Evolutionary conservation across 1,140 invertebrate species (phyloP), one percentile per base, ranked within the genome.

Genomic region (Papilio xuthus): DNA sequence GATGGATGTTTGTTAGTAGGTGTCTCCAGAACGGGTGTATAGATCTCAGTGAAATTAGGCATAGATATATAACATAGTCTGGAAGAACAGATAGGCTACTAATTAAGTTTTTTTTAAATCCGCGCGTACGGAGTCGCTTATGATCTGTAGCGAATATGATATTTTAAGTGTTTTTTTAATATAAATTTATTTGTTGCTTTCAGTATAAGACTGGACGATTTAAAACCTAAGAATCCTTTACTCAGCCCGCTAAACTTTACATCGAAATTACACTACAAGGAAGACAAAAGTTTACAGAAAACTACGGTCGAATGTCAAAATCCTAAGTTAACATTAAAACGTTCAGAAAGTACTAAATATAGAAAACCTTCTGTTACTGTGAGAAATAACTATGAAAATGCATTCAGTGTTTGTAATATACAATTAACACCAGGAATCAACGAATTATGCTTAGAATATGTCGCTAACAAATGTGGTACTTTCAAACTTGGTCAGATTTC

Each of bases 191-290:
- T 71, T 73, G 81, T 78, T 56, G 13, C 12, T 94, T 94, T 82
- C 88, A 94, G 94, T 82, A 91, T 93, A 92, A 94, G 89, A 90
- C 93, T 87, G 94, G 94, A 96, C 78, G 95, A 96, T 82, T 92
- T 95, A 85, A 96, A 96, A 93, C 89, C 94, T 73, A 91, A 90
- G 32, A 95, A 96, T 90, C 94, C 94, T 37, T 90, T 94, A 78
- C 86, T 96, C 79, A 93, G 95, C 76, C 94, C 95, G 74, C 92
- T 97, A 75, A 94, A 96, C 82, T 95, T 97, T 80, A 95, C 95
- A 67, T 95, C 96, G 1, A 96, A 96, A 86, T 90, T 97, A 41
- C 96, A 97, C 84, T 96, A 96, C 82, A 97, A 97, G 88, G 96
- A 98, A 87, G 97, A 98, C 87, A 97, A 96, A 85, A 96, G 95